These are phyloP conservation scores for Dendrolimus punctatus DNA, from an alignment of 1,140 invertebrate genomes.

Conservation along the genomic window DNA sequence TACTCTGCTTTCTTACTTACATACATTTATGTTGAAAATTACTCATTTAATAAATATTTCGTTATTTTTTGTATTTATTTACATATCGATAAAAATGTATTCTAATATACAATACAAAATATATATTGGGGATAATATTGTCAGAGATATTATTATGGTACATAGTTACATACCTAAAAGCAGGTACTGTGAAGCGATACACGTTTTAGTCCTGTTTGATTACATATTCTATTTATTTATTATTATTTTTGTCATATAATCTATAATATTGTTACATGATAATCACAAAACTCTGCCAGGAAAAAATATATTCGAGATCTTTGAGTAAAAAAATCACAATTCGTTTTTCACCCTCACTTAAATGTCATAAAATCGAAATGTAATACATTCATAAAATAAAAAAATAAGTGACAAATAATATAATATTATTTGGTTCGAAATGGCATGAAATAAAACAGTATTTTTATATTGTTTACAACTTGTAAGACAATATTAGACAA, in stretches of 20 bases:
- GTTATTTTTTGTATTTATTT: conserved; percentile 16
- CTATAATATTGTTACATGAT: neutral
- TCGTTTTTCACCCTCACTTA: too few relatives aligned
- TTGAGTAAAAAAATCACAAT: neutral
- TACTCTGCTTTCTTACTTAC: too few relatives aligned
- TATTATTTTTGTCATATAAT: neutral
- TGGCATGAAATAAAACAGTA: too few relatives aligned
- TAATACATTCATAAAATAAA: too few relatives aligned
- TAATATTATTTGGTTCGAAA: too few relatives aligned
- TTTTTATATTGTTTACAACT: too few relatives aligned
- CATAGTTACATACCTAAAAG: conserved; percentile 32
- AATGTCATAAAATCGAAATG: too few relatives aligned
- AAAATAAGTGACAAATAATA: too few relatives aligned
- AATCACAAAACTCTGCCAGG: neutral
- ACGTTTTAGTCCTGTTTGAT: conserved; percentile 14
- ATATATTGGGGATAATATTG: conserved; percentile 38
- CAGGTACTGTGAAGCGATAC: conserved; percentile 47
- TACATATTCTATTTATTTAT: conserved; percentile 9
- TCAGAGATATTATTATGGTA: conserved; percentile 27
- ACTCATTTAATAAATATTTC: neutral
- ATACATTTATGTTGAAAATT: too few relatives aligned
- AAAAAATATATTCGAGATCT: conserved; percentile 3
- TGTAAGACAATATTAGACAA: too few relatives aligned
- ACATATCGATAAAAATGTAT: conserved; percentile 23
- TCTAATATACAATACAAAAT: conserved; percentile 24